phyloP scores from a whole-genome alignment of 2,113 vertebrate species.

The Zosterops borbonicus region DNA sequence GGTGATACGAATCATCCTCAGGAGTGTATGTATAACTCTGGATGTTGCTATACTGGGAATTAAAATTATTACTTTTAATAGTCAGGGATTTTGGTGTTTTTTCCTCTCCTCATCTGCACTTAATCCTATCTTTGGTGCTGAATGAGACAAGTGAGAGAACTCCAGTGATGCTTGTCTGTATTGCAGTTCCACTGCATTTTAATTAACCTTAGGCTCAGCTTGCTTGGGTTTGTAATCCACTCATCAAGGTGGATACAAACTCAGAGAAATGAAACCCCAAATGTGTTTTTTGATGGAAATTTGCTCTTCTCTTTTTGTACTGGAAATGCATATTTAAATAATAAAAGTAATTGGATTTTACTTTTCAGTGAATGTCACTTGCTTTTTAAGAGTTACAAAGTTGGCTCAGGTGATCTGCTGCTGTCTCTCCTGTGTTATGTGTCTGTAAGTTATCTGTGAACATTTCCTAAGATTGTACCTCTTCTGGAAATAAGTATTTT shows the following conservation, averaged over 20 bases:
- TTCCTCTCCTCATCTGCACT: not conserved
- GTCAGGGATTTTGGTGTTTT: not conserved
- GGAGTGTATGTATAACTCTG: not conserved
- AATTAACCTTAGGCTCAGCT: conserved; percentile 13
- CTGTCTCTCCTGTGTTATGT: not conserved
- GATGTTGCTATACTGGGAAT: not conserved
- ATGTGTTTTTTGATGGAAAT: not conserved
- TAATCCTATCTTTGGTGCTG: conserved; percentile 30
- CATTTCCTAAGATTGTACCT: not conserved
- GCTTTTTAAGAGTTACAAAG: not conserved
- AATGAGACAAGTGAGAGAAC: conserved; percentile 11
- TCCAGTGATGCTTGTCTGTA: not conserved
- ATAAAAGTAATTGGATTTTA: not conserved
- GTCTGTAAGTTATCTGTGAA: not conserved
- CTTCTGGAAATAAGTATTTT: not conserved
- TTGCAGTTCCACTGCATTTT: conserved; percentile 5
- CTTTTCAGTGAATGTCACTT: not conserved
- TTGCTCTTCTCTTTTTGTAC: not conserved
- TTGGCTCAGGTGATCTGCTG: not conserved
- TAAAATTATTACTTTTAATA: conserved; percentile 51
- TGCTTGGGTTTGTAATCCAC: conserved; percentile 17
- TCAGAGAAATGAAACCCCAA: not conserved
- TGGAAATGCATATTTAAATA: not conserved
- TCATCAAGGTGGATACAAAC: not conserved
- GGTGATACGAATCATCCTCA: not conserved